These are phyloP conservation scores for Boloria selene DNA, from an alignment of 2,888 invertebrate species.

Conservation along the genomic window DNA sequence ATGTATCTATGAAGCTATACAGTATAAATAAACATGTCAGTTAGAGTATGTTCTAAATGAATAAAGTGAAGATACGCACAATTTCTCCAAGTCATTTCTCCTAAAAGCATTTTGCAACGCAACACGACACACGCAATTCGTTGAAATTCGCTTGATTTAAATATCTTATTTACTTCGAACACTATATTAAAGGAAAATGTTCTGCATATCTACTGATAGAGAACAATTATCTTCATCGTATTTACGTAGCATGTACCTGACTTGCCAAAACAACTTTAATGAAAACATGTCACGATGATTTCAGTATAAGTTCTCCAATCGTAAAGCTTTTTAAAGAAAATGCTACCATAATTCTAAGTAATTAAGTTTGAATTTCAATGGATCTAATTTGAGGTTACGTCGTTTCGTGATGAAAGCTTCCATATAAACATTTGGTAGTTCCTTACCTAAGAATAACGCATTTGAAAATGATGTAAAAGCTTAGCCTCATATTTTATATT, in stretches of 20 bases:
- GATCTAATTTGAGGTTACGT: not conserved
- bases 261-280: conserved; percentile 35
- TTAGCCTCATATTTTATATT: not conserved
- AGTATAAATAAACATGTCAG: no score
- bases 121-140: no score
- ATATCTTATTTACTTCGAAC: not conserved
- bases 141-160: no score
- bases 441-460: conserved; percentile 15
- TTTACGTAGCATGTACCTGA: conserved; percentile 20
- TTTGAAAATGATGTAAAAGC: conserved; percentile 10
- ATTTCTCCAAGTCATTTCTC: no score
- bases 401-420: conserved; percentile 11
- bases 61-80: not conserved
- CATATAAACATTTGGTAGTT: conserved; percentile 25
- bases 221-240: conserved; percentile 3
- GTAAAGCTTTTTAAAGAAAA: not conserved
- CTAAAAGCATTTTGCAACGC: no score
- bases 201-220: not conserved
- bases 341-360: no score
- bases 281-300: conserved; percentile 32
- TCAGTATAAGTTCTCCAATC: conserved; percentile 1
- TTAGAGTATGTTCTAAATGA: not conserved
- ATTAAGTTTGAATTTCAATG: not conserved
- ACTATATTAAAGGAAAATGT: not conserved
- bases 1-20: no score